Evolutionary conservation across 2,888 invertebrate genomes (phyloP).

Genomic region (Cyclophora albipunctata): DNA sequence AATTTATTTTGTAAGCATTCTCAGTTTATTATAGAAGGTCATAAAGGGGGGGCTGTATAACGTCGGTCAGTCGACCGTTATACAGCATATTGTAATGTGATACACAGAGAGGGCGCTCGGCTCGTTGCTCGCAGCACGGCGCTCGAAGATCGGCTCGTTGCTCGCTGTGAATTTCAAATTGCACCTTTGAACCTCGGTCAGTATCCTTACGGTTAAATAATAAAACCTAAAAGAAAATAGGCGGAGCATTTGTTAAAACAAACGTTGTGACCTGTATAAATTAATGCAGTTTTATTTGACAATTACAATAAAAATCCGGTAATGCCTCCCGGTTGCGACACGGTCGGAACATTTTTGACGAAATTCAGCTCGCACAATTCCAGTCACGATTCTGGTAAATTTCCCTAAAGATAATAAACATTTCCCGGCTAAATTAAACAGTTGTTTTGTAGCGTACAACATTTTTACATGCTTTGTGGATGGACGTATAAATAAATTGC

Average conservation of each 20-base stretch:
- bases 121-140: too few species aligned
- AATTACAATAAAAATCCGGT: slow-evolving; percentile 38
- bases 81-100: too few species aligned
- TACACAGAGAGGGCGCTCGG: too few species aligned
- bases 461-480: slow-evolving; percentile 16
- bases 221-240: too few species aligned
- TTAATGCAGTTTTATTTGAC: slow-evolving; percentile 33
- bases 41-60: background rate
- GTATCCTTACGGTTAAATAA: too few species aligned
- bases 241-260: background rate
- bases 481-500: background rate
- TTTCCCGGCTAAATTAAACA: slow-evolving; percentile 60
- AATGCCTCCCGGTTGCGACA: slow-evolving; percentile 19
- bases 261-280: slow-evolving; percentile 12
- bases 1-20: too few species aligned
- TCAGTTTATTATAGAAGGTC: too few species aligned
- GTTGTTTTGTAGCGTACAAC: slow-evolving; percentile 34
- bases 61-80: too few species aligned
- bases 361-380: slow-evolving; percentile 44
- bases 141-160: too few species aligned
- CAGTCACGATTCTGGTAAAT: slow-evolving; percentile 58
- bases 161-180: too few species aligned
- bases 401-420: slow-evolving; percentile 69
- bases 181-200: too few species aligned
- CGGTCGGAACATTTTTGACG: slow-evolving; percentile 34